Evolutionary conservation across 1,140 invertebrate species (phyloP).

Genomic region (Hylaeus anthracinus): DNA sequence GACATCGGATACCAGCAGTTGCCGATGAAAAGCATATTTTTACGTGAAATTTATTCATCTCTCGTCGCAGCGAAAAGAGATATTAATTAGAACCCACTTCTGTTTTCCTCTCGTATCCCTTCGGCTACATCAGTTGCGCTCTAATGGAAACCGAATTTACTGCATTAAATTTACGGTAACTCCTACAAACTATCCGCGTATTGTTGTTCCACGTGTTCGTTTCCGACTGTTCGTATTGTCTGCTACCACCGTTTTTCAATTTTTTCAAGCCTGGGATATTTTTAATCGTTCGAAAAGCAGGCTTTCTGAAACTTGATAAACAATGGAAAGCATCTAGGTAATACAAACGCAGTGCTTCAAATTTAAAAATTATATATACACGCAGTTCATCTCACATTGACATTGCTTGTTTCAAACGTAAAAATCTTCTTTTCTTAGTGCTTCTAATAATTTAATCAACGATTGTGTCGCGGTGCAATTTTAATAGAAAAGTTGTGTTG

Average conservation of each 20-base stretch:
- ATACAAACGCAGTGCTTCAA: too few species aligned
- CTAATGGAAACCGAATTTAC: constrained; percentile 17
- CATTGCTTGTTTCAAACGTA: too few species aligned
- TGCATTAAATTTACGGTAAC: constrained; percentile 30
- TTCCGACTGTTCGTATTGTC: background rate
- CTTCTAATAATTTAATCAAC: too few species aligned
- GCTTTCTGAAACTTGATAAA: too few species aligned
- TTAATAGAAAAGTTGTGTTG: constrained; percentile 42
- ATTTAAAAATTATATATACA: too few species aligned
- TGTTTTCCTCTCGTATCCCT: background rate
- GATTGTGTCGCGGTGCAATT: background rate
- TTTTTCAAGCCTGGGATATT: too few species aligned
- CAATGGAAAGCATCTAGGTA: background rate
- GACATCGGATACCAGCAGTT: background rate
- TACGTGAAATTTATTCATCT: constrained; percentile 40
- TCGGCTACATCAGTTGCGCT: background rate
- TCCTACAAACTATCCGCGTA: constrained; percentile 1
- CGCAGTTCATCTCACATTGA: too few species aligned
- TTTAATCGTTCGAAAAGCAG: too few species aligned
- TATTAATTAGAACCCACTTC: constrained; percentile 38
- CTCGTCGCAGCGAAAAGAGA: constrained; percentile 14
- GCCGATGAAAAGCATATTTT: constrained; percentile 33
- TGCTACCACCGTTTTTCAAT: too few species aligned
- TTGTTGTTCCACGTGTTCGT: background rate
- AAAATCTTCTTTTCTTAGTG: too few species aligned